A percentile compares a stretch with the other conserved stretches of the same genome.
phyloP scores from a whole-genome alignment of 2,888 invertebrate genomes.

The Vannuccia rotundouncinata region DNA sequence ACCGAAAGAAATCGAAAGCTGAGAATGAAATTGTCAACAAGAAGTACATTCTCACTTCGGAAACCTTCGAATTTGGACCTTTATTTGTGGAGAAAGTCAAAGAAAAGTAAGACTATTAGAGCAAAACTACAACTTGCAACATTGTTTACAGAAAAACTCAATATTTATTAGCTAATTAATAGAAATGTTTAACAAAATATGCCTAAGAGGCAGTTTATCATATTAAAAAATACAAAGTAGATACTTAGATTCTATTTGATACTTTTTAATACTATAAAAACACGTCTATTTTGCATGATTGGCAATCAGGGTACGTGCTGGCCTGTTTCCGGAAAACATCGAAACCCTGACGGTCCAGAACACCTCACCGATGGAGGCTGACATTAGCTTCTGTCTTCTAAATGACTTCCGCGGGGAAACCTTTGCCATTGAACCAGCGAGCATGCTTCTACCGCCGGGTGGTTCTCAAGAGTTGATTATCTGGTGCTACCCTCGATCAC shows the following conservation, averaged over 20 bases:
- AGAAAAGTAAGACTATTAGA: conserved; percentile 47
- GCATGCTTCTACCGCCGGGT: conserved; percentile 53
- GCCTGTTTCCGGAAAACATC: conserved; percentile 54
- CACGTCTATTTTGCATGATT: too few relatives aligned
- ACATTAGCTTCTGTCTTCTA: conserved; percentile 55
- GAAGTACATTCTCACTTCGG: conserved; percentile 53
- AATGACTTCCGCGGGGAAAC: conserved; percentile 54
- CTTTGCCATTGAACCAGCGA: conserved; percentile 55
- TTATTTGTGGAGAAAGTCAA: conserved; percentile 54
- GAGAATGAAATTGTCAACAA: conserved; percentile 54
- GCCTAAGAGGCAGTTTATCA: too few relatives aligned
- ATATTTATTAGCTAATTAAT: too few relatives aligned
- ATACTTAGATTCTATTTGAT: too few relatives aligned
- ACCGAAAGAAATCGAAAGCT: conserved; percentile 52
- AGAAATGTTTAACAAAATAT: too few relatives aligned
- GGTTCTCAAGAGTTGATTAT: conserved; percentile 51
- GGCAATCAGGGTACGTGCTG: conserved; percentile 48
- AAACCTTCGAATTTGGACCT: conserved; percentile 57
- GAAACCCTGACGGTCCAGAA: conserved; percentile 53
- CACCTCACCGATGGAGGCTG: conserved; percentile 54
- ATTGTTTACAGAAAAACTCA: too few relatives aligned
- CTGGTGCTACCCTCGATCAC: conserved; percentile 55
- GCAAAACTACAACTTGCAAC: background rate
- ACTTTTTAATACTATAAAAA: too few relatives aligned
- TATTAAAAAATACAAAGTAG: too few relatives aligned